Conservation (phyloP, 2,797 vertebrate species). For the Enteromius paludinosus region DNA sequence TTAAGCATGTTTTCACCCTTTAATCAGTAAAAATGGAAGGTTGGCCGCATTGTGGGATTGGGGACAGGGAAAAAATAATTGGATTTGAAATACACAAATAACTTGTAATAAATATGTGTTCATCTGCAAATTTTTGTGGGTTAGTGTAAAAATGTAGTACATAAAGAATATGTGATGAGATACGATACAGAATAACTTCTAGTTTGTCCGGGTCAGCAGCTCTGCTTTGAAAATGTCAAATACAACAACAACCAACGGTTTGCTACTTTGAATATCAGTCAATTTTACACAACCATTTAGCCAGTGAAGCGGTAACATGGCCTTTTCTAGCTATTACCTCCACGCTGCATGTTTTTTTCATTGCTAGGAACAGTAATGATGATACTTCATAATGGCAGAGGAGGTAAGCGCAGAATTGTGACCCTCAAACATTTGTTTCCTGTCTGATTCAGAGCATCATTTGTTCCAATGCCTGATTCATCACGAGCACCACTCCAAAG, state of each 20-base stretch:
- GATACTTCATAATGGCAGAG: conserved; percentile 37
- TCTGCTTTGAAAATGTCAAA: conserved; percentile 5
- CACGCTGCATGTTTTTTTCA: conserved; percentile 10
- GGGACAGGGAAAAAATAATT: not conserved
- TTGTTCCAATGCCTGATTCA: conserved; percentile 24
- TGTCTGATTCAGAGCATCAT: conserved; percentile 39
- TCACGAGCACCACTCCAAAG: conserved; percentile 28
- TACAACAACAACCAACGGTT: not conserved
- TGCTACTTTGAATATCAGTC: conserved; percentile 11
- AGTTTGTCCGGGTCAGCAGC: not conserved
- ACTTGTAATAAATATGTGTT: not conserved
- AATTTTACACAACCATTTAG: not conserved
- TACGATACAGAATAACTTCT: not conserved
- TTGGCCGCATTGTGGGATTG: not conserved
- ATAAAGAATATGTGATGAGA: not conserved
- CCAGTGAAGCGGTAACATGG: conserved; percentile 9
- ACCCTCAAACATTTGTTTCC: conserved; percentile 40
- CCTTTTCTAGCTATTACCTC: conserved; percentile 14
- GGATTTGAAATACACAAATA: not conserved
- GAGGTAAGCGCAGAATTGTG: conserved; percentile 21
- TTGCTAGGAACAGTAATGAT: conserved; percentile 35
- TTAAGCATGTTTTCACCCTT: not conserved
- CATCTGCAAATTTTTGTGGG: not conserved
- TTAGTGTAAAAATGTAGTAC: not conserved
- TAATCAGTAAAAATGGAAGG: not conserved